Conservation (phyloP, 2,113 vertebrate genomes). For the Ciconia boyciana region DNA sequence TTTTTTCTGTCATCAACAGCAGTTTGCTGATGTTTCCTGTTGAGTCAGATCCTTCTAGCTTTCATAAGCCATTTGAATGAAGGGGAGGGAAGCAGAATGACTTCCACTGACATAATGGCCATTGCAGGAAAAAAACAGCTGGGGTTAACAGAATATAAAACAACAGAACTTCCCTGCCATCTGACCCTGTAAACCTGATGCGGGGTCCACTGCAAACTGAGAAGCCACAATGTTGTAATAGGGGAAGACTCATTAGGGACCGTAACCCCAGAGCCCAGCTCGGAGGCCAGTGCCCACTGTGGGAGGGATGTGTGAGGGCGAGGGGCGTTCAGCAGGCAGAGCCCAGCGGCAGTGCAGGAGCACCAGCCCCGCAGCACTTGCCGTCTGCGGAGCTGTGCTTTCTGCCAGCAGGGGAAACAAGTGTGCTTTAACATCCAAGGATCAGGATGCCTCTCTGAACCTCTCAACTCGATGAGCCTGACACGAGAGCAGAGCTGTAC, state of each 20-base stretch:
- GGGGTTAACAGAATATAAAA: neutral
- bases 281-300: neutral
- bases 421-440: neutral
- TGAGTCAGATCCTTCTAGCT: slow-evolving; percentile 33
- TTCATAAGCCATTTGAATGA: neutral
- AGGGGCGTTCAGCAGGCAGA: neutral
- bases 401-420: neutral
- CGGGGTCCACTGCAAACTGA: neutral
- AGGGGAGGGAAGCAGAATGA: neutral
- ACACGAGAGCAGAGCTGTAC: neutral
- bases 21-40: slow-evolving; percentile 26
- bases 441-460: neutral
- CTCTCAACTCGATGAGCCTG: neutral
- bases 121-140: neutral
- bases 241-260: neutral
- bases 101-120: neutral
- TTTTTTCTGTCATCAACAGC: neutral
- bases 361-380: neutral
- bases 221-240: neutral
- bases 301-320: neutral
- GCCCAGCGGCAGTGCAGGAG: neutral
- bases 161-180: neutral
- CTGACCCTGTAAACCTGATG: neutral
- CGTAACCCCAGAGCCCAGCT: neutral
- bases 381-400: neutral